phyloP scores from a whole-genome alignment of 2,888 invertebrate species.

The Allacma fusca region DNA sequence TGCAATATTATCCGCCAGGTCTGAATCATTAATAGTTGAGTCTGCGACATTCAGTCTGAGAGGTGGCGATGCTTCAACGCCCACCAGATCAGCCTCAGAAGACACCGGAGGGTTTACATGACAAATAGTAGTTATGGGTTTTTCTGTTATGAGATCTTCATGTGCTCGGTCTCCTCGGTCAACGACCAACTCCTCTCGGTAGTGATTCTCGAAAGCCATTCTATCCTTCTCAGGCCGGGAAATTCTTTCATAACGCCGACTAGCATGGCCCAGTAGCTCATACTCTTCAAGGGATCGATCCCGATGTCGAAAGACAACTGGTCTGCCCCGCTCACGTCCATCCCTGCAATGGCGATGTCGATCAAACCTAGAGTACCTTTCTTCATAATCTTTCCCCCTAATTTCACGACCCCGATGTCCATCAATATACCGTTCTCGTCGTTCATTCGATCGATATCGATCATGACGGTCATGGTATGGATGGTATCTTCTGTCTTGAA shows the following conservation, averaged over 20 bases:
- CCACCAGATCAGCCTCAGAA: not conserved
- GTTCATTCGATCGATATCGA: not conserved
- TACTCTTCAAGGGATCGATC: constrained; percentile 8
- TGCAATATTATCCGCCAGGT: constrained; percentile 62
- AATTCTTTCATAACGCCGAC: constrained; percentile 15
- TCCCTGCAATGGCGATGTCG: not conserved
- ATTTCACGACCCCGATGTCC: not conserved
- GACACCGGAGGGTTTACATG: not conserved
- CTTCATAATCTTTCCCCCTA: not conserved
- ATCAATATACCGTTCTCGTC: not conserved
- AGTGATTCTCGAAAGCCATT: not conserved
- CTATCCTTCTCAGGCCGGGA: constrained; percentile 16
- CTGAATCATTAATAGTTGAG: constrained; percentile 69
- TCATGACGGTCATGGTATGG: constrained; percentile 13
- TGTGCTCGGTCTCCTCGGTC: not conserved
- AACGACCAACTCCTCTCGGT: not conserved
- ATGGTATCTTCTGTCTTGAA: constrained; percentile 14
- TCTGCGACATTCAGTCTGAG: constrained; percentile 67
- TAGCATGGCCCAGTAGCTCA: constrained; percentile 1
- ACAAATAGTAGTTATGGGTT: constrained; percentile 37
- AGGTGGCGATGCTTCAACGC: constrained; percentile 63
- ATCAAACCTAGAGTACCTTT: not conserved
- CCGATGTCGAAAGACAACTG: not conserved
- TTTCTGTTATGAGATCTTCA: constrained; percentile 35
- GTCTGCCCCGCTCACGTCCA: too few species aligned